Base-by-base conservation (phyloP, 2,888 invertebrate genomes). In the Aricia artaxerxes region DNA sequence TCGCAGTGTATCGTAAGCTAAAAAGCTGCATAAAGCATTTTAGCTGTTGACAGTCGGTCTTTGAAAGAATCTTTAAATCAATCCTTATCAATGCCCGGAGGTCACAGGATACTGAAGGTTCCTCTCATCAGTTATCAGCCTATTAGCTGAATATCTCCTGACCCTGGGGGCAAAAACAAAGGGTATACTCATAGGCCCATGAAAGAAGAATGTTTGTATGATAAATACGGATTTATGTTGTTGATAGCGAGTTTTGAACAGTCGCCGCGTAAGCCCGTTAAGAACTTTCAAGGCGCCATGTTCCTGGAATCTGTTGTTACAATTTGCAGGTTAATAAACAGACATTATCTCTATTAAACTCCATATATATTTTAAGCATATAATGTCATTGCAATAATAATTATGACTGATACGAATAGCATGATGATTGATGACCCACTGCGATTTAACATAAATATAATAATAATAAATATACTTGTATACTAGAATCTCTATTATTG, bases 151-250 rank as follows among this genome's bases (percentile, higher is more conserved):
- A 84, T 91, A 90, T 92, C 91, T 86, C 80, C 69, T 83, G 87
- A 90, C 90, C 88, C 82, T 16, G 78, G 84, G 91, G 90, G 91
- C 88, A 83, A 77, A 78, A 83, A 87, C 85, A 89, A 89, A 83
- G 86, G 81, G 80, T 83, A 82, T 88, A 86, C 89, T 85, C 83
- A 83, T 83, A 84, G 85, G 85, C 86, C 82, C 31, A 76, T 76
- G 76, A 76, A 85, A 83, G 86, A 86, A 83, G 88, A 88, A 87
- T 89, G 90, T 85, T 91, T 91, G 89, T 86, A 82, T 86, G 93
- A 89, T 92, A 89, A 85, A 84, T 87, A 84, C 87, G 90, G 93
- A 94, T 93, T 94, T 94, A 94, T 90, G 85, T 80, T 78, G 72
- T 53, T 82, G 91, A 91, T 91, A 91, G 73, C 73, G 80, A 80